These are phyloP conservation scores for Tenualosa ilisha DNA, from an alignment of 2,797 vertebrate species.

Conservation along the genomic window DNA sequence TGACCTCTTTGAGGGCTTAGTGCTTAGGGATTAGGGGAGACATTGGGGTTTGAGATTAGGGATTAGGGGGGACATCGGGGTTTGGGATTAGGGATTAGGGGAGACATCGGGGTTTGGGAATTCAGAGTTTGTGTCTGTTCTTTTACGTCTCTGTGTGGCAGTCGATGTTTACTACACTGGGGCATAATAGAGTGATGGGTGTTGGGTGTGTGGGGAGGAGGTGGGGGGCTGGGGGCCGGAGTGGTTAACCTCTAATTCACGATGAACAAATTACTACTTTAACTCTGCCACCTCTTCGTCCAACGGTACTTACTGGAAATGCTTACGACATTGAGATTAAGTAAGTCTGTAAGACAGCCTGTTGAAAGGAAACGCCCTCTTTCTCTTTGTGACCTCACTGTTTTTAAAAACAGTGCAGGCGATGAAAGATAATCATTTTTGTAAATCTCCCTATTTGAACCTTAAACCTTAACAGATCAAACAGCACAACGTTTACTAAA, in stretches of 20 bases:
- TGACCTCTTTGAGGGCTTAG: too few relatives aligned
- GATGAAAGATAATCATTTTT: constrained; percentile 8
- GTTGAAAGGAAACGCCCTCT: neutral
- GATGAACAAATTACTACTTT: neutral
- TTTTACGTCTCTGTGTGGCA: neutral
- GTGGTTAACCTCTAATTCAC: neutral
- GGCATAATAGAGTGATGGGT: constrained; percentile 5
- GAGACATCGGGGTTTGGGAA: too few relatives aligned
- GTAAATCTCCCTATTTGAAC: neutral
- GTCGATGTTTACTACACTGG: constrained; percentile 38
- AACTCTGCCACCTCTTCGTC: neutral
- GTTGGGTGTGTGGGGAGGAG: neutral
- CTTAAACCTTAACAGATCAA: neutral
- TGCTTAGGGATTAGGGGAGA: too few relatives aligned
- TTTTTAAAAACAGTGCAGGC: neutral
- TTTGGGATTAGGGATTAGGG: too few relatives aligned
- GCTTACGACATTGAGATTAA: neutral
- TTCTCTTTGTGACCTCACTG: neutral
- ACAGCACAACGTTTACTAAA: neutral
- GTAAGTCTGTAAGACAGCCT: neutral
- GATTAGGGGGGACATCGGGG: too few relatives aligned
- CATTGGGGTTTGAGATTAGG: too few relatives aligned
- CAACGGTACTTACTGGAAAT: neutral
- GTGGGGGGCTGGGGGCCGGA: neutral
- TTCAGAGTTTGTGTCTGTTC: neutral